Conservation (phyloP, 2,888 invertebrate genomes). For the Xanthostigma xanthostigma region DNA sequence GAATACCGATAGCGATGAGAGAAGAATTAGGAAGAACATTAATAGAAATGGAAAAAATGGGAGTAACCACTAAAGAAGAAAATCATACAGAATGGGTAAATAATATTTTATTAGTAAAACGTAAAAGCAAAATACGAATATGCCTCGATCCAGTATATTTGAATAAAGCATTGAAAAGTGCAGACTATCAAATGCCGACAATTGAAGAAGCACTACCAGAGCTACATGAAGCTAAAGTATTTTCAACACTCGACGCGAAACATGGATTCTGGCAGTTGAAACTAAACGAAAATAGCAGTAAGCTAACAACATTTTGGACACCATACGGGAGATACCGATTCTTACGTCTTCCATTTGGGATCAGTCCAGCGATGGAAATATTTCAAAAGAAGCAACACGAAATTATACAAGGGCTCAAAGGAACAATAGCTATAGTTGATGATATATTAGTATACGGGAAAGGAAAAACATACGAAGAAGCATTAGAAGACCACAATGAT, state of each 20-base stretch:
- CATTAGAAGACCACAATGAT: constrained; percentile 13
- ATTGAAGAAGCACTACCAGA: constrained; percentile 7
- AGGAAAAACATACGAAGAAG: constrained; percentile 10
- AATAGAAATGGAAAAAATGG: constrained; percentile 2
- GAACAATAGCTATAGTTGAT: constrained; percentile 11
- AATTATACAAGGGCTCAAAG: constrained; percentile 6
- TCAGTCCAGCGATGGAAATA: constrained; percentile 10
- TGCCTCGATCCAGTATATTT: constrained; percentile 6
- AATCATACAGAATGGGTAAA: constrained; percentile 6
- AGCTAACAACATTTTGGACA: constrained; percentile 6
- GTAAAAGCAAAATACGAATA: constrained; percentile 6
- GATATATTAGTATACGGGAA: constrained; percentile 11
- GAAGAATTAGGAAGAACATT: constrained; percentile 1
- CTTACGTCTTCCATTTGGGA: constrained; percentile 10
- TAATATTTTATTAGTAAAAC: constrained; percentile 6
- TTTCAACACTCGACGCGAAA: constrained; percentile 2
- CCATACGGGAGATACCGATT: constrained; percentile 8
- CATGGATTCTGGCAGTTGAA: constrained; percentile 1
- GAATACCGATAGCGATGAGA: constrained; percentile 3
- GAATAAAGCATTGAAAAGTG: constrained; percentile 6
- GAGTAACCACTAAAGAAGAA: constrained; percentile 2
- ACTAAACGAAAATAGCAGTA: neutral
- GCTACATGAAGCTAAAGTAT: no score
- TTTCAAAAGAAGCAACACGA: constrained; percentile 10
- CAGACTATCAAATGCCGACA: constrained; percentile 7